A percentile compares a stretch with the other conserved stretches of the same genome.
phyloP scores from a whole-genome alignment of 1,140 invertebrate species.

The Neuroterus valhalla region DNA sequence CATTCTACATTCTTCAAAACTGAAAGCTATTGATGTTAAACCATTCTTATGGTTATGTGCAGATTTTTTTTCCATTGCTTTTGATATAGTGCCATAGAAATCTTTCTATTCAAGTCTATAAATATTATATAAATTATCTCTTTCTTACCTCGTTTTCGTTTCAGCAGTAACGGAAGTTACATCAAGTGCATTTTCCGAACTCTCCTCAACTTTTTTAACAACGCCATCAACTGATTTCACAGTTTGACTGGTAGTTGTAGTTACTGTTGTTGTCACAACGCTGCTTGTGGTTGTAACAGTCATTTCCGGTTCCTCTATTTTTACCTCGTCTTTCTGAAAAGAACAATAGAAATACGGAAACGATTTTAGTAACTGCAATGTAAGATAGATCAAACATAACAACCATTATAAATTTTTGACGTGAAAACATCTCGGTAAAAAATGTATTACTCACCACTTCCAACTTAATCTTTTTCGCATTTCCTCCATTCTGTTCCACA shows the following conservation, averaged over 20 bases:
- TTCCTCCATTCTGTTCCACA: constrained; percentile 43
- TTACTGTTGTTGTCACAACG: constrained; percentile 67
- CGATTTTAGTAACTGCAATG: constrained; percentile 2
- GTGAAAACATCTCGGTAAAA: neutral
- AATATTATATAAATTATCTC: constrained; percentile 14
- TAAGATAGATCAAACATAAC: neutral
- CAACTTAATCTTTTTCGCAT: constrained; percentile 62
- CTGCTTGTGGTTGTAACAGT: constrained; percentile 57
- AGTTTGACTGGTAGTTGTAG: constrained; percentile 65
- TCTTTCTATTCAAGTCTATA: no score
- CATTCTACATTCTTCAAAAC: no score
- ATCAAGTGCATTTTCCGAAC: constrained; percentile 56
- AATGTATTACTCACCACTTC: constrained; percentile 49
- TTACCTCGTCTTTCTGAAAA: constrained; percentile 44
- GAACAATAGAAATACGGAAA: constrained; percentile 2
- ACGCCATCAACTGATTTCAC: constrained; percentile 67
- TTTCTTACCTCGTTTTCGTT: constrained; percentile 58
- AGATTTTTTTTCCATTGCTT: no score
- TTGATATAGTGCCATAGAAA: no score
- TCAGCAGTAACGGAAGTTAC: constrained; percentile 50
- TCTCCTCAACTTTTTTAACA: constrained; percentile 66
- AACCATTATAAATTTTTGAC: no score
- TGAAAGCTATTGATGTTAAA: no score
- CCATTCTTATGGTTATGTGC: no score
- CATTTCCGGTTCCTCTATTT: constrained; percentile 48